A percentile compares a stretch with the other conserved stretches of the same genome.
Conservation (phyloP, 2,113 vertebrate genomes). For the Erpornis zantholeuca region DNA sequence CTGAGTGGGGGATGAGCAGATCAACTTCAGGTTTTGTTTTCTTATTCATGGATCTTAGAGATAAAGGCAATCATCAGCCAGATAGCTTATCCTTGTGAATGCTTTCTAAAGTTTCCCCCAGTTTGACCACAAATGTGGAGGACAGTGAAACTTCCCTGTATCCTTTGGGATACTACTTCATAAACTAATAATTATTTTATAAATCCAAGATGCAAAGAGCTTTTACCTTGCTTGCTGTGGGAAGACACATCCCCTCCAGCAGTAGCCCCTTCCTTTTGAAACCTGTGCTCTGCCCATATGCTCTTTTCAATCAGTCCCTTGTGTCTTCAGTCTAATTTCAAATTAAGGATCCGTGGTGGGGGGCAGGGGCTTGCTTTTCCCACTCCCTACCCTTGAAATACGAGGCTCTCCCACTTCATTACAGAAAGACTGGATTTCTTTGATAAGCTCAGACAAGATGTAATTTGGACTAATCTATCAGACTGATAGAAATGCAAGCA, state of each 20-base stretch:
- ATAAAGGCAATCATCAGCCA: constrained; percentile 8
- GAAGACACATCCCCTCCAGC: constrained; percentile 1
- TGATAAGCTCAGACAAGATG: neutral
- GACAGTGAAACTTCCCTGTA: neutral
- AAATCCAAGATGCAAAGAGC: neutral
- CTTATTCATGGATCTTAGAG: constrained; percentile 8
- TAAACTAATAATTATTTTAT: constrained; percentile 37
- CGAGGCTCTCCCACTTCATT: neutral
- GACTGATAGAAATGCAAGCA: constrained; percentile 34
- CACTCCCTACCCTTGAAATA: neutral
- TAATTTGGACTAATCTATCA: constrained; percentile 7
- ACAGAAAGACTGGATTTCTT: neutral
- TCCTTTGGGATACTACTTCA: neutral
- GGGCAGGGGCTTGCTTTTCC: neutral
- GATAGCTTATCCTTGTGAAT: neutral
- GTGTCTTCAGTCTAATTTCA: neutral
- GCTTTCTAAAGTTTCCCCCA: neutral
- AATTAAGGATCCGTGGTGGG: neutral
- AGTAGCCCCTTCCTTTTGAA: constrained; percentile 18
- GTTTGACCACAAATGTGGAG: neutral
- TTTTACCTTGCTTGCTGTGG: neutral
- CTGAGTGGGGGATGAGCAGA: constrained; percentile 1
- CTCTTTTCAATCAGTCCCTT: constrained; percentile 30
- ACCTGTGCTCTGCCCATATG: constrained; percentile 6
- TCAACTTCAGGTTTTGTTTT: constrained; percentile 45